Percentiles rank a stretch among this genome's conserved stretches.
These are phyloP conservation scores for Verasper variegatus DNA, from an alignment of 2,113 vertebrate genomes.

Conservation along the genomic window DNA sequence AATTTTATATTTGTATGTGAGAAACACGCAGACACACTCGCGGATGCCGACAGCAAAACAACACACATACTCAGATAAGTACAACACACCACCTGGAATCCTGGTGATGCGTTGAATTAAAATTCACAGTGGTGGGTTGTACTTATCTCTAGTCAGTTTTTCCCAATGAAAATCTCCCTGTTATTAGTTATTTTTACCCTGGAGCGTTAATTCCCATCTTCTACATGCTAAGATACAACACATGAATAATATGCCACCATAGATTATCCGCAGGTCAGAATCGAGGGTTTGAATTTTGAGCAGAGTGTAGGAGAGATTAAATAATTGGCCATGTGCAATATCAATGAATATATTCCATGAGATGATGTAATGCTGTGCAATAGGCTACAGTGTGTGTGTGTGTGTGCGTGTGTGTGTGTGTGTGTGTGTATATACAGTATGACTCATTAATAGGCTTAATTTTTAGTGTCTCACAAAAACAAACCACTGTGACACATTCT, in stretches of 20 bases:
- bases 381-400: not conserved
- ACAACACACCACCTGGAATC: conserved; percentile 42
- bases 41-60: conserved; percentile 21
- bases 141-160: conserved; percentile 64
- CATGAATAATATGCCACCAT: conserved; percentile 25
- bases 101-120: conserved; percentile 49
- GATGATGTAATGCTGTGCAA: not conserved
- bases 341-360: not conserved
- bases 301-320: conserved; percentile 3
- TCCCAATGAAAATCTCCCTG: conserved; percentile 53
- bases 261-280: conserved; percentile 26
- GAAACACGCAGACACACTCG: conserved; percentile 13
- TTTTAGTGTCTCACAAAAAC: not conserved
- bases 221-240: conserved; percentile 25
- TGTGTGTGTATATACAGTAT: not conserved
- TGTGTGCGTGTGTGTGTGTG: not conserved
- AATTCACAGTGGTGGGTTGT: conserved; percentile 57
- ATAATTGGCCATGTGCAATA: not conserved
- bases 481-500: not conserved
- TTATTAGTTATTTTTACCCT: conserved; percentile 40
- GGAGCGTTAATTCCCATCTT: conserved; percentile 36
- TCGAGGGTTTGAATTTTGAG: conserved; percentile 26
- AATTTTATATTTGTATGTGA: conserved; percentile 33
- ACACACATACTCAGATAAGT: conserved; percentile 15
- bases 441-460: not conserved